These are phyloP conservation scores for Nasua narica DNA, from an alignment of 2,797 vertebrate species.

Conservation along the genomic window DNA sequence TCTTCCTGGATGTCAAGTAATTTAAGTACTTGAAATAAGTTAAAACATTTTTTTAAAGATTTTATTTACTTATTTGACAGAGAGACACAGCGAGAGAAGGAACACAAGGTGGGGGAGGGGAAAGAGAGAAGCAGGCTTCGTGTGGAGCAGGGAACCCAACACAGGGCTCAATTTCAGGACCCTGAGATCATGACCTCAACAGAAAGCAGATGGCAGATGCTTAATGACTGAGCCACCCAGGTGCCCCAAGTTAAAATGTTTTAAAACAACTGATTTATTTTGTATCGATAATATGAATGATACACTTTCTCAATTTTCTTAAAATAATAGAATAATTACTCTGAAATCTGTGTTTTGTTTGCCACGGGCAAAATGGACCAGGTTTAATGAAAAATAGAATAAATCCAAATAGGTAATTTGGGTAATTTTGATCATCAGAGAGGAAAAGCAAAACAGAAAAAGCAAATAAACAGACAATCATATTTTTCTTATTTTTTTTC, in stretches of 20 bases:
- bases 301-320: neutral
- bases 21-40: neutral
- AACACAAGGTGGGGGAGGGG: too few relatives aligned
- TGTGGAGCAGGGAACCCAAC: too few relatives aligned
- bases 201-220: too few relatives aligned
- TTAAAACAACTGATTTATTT: neutral
- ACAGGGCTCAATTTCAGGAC: too few relatives aligned
- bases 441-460: neutral
- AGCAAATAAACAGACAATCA: neutral
- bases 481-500: neutral
- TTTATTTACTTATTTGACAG: too few relatives aligned
- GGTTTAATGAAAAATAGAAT: neutral
- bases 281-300: neutral
- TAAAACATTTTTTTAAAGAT: too few relatives aligned
- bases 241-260: neutral
- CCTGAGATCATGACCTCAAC: too few relatives aligned
- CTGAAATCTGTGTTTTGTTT: slow-evolving; percentile 5
- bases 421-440: neutral
- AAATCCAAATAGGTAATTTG: neutral
- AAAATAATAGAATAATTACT: neutral
- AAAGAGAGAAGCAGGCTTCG: too few relatives aligned
- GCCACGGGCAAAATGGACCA: neutral
- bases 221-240: too few relatives aligned
- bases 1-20: neutral
- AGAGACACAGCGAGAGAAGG: too few relatives aligned